A percentile compares a stretch with the other conserved stretches of the same genome.
These are phyloP conservation scores for Patella caerulea DNA, from an alignment of 2,888 invertebrate genomes.

Conservation along the genomic window DNA sequence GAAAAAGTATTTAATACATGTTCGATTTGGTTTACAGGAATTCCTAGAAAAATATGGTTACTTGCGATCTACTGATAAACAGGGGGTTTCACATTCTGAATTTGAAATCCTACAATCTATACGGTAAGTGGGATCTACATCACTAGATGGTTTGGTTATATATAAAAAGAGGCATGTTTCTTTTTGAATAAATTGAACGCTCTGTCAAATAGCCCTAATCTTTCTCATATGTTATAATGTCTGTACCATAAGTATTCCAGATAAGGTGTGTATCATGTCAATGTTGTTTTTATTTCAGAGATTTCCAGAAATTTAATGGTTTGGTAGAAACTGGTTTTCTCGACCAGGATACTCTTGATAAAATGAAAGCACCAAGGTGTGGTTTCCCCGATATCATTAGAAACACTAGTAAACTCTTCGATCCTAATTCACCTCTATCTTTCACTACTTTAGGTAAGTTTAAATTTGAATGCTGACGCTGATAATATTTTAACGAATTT, in stretches of 20 bases:
- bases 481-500: background rate
- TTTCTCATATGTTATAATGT: too few species aligned
- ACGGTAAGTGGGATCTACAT: constrained; percentile 20
- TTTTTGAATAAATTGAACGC: background rate
- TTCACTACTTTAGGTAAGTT: constrained; percentile 27
- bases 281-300: constrained; percentile 32
- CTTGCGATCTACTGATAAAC: constrained; percentile 6
- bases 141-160: background rate
- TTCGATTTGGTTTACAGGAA: constrained; percentile 19
- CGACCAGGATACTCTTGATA: constrained; percentile 47
- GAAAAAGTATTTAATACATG: too few species aligned
- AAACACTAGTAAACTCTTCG: background rate
- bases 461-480: background rate
- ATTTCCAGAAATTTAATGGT: constrained; percentile 57
- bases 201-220: too few species aligned
- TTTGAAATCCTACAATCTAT: constrained; percentile 27
- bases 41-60: constrained; percentile 38
- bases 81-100: constrained; percentile 21
- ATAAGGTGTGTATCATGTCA: background rate
- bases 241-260: too few species aligned
- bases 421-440: constrained; percentile 20
- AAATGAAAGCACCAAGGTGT: constrained; percentile 61
- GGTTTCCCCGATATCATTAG: constrained; percentile 52
- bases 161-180: background rate
- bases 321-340: constrained; percentile 51